A percentile compares a stretch with the other conserved stretches of the same genome.
phyloP scores from a whole-genome alignment of 2,888 invertebrate species.

The Calameuta pallipes region DNA sequence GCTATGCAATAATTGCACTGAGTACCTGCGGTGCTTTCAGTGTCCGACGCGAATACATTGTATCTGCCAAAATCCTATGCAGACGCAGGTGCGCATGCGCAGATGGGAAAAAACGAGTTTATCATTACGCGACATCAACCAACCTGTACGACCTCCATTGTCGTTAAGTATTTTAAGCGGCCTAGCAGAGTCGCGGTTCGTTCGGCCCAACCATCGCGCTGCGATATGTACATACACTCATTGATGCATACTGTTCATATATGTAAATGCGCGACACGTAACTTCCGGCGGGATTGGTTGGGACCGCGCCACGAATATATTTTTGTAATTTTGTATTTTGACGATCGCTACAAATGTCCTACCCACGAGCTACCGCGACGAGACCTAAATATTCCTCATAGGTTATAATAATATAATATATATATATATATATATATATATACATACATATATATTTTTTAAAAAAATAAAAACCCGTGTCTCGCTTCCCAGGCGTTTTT shows the following conservation, averaged over 20 bases:
- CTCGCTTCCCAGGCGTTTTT: background rate
- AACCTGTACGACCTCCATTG: conserved; percentile 19
- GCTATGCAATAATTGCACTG: background rate
- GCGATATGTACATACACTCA: conserved; percentile 50
- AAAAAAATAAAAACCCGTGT: background rate
- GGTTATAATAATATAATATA: conserved; percentile 14
- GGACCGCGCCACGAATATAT: conserved; percentile 51
- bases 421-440: conserved; percentile 13
- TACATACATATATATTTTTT: conserved; percentile 25
- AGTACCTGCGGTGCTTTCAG: background rate
- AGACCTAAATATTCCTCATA: conserved; percentile 8
- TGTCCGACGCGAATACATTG: background rate
- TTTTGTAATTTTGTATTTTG: conserved; percentile 62
- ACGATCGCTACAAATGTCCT: conserved; percentile 26
- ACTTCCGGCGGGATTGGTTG: conserved; percentile 28
- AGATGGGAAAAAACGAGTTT: background rate
- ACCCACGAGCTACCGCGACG: conserved; percentile 22
- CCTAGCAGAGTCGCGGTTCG: conserved; percentile 49
- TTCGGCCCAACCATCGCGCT: conserved; percentile 38
- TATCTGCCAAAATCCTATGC: background rate
- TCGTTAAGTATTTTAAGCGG: conserved; percentile 50
- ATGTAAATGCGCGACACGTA: conserved; percentile 43
- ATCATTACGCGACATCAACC: background rate
- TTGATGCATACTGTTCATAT: conserved; percentile 42
- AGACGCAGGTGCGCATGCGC: background rate